Percentiles rank a stretch among this genome's conserved stretches.
Conservation (phyloP, 2,797 vertebrate genomes). For the Loriculus beryllinus region DNA sequence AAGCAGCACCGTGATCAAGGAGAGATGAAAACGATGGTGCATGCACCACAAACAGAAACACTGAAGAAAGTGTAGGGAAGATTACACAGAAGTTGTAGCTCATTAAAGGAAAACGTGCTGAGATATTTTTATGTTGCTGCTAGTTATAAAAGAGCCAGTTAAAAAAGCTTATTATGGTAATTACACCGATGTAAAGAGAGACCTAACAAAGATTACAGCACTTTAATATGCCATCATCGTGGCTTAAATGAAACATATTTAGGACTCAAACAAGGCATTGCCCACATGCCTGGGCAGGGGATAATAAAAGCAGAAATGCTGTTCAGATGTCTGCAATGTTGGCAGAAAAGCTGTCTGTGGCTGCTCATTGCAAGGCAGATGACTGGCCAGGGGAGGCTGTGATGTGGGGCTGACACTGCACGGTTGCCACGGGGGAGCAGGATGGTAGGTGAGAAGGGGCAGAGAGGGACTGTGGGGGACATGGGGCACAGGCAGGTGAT, state of each 20-base stretch:
- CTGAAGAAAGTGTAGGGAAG: neutral
- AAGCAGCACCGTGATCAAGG: neutral
- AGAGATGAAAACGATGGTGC: neutral
- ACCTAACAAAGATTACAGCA: neutral
- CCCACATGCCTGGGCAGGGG: neutral
- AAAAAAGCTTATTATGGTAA: slow-evolving; percentile 30
- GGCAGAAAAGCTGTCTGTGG: neutral
- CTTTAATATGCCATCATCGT: neutral
- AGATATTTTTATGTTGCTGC: slow-evolving; percentile 15
- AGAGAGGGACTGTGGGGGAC: neutral
- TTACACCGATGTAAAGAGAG: slow-evolving; percentile 33
- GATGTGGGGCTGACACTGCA: neutral
- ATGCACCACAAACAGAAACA: neutral
- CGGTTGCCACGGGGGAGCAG: fast-evolving
- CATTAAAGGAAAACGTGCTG: neutral
- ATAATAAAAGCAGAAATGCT: neutral
- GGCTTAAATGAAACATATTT: slow-evolving; percentile 30
- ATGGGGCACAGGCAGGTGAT: neutral
- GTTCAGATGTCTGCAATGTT: neutral
- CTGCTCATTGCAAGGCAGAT: fast-evolving
- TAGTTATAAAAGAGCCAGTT: slow-evolving; percentile 30
- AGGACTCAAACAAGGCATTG: slow-evolving; percentile 6
- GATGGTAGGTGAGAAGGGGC: neutral
- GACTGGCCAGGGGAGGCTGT: neutral
- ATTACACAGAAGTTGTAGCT: neutral